These are phyloP conservation scores for Stenodema calcarata DNA, from an alignment of 2,888 invertebrate genomes.

Conservation along the genomic window DNA sequence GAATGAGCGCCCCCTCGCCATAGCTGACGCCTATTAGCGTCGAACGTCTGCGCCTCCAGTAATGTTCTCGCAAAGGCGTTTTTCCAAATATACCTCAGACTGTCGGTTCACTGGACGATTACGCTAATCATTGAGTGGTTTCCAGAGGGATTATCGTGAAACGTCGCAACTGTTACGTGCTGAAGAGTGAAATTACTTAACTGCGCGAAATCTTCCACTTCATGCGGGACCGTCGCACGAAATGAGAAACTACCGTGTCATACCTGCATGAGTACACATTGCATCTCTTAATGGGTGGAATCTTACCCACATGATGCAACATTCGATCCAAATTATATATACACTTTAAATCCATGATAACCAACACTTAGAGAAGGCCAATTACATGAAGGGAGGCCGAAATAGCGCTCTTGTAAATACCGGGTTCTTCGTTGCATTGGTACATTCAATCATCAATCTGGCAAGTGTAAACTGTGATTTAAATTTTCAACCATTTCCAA, in stretches of 20 bases:
- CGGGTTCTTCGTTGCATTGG: too few relatives aligned
- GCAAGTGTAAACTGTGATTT: too few relatives aligned
- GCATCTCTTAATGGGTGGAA: too few relatives aligned
- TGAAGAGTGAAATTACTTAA: background rate
- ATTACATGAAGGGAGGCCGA: too few relatives aligned
- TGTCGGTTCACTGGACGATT: background rate
- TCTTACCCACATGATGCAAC: too few relatives aligned
- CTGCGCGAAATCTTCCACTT: background rate
- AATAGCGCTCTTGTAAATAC: too few relatives aligned
- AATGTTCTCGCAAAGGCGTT: background rate
- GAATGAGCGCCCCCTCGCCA: background rate
- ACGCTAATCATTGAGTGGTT: background rate
- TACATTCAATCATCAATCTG: too few relatives aligned
- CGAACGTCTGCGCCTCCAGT: background rate
- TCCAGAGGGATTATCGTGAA: background rate
- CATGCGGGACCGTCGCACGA: background rate
- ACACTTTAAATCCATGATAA: too few relatives aligned
- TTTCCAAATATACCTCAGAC: background rate
- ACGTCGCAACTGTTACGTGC: background rate
- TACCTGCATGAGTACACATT: background rate
- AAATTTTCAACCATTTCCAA: too few relatives aligned
- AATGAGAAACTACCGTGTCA: background rate
- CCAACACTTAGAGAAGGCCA: too few relatives aligned
- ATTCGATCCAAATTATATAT: too few relatives aligned
- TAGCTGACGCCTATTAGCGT: background rate